Base-by-base conservation (phyloP, 2,113 vertebrate species). In the Austrofundulus limnaeus region DNA sequence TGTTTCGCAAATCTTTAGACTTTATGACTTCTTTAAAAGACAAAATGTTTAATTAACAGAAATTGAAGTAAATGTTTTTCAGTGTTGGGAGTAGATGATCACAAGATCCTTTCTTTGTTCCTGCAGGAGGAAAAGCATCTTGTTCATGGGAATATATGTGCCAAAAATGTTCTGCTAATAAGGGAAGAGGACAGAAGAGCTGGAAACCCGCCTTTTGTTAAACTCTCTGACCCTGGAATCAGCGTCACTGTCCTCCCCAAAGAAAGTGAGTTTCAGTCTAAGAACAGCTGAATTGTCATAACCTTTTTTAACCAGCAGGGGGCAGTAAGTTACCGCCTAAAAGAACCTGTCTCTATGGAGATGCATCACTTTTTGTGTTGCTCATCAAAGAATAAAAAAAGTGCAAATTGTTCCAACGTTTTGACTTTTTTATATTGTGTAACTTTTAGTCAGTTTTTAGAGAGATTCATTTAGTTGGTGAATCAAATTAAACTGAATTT, bases 141-240 rank as follows among this genome's bases (percentile, higher is more conserved):
- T 73, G 88, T 94, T 77, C 97, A 99, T 57, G 97, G 97, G 34
- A 99, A 98, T 52, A 94, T 99, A 4, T 98, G 96, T 57, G 95
- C 94, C 38, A 98, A 98, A 89, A 99, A 99, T 37, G 92, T 99
- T 76, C 92, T 98, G 24, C 91, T 98, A 78, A 96, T 95, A 71
- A 93, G 97, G 91, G 96, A 98, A 84, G 95, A 96, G 81, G 96
- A 98, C 80, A 91, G 94, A 31, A 94, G 93, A 75, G 87, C 90
- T 31, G 94, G 96, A 75, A 98, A 93, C 78, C 93, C 94, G 34
- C 96, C 96, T 1, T 99, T 99, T 81, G 95, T 99, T 91, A 98
- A 99, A 76, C 90, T 99, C 17, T 97, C 95, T 52, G 97, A 99
- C 81, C 97, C 97, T 21, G 96, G 97, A 21, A 94, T 99, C 86